Evolutionary conservation across 2,113 vertebrate species (phyloP).

Genomic region (Galbula dea): DNA sequence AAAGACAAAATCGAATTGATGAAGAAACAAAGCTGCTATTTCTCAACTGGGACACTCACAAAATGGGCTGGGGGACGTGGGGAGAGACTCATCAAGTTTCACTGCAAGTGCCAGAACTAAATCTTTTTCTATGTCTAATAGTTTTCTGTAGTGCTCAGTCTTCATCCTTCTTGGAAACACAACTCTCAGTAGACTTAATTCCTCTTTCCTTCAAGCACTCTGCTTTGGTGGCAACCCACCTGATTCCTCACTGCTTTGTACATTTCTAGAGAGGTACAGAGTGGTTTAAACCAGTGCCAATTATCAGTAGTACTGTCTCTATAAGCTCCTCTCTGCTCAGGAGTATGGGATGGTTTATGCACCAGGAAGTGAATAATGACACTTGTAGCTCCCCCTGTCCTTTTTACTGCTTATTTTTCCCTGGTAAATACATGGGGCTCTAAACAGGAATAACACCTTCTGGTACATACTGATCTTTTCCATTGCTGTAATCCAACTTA

Average conservation of each 20-base stretch:
- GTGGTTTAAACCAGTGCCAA: background rate
- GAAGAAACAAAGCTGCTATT: background rate
- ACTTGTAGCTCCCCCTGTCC: background rate
- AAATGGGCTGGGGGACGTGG: background rate
- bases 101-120: background rate
- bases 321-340: background rate
- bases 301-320: background rate
- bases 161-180: background rate
- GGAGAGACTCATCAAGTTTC: background rate
- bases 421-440: background rate
- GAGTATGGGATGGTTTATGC: background rate
- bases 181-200: background rate
- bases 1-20: background rate
- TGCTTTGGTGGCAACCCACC: background rate
- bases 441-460: background rate
- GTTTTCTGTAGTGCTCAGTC: background rate
- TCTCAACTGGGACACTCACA: background rate
- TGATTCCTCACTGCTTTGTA: background rate
- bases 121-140: background rate
- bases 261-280: background rate
- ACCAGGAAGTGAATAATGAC: background rate
- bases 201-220: background rate
- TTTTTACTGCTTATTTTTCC: background rate
- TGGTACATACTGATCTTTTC: background rate
- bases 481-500: background rate